Conservation (phyloP, 2,113 vertebrate species). For the Rhea pennata region DNA sequence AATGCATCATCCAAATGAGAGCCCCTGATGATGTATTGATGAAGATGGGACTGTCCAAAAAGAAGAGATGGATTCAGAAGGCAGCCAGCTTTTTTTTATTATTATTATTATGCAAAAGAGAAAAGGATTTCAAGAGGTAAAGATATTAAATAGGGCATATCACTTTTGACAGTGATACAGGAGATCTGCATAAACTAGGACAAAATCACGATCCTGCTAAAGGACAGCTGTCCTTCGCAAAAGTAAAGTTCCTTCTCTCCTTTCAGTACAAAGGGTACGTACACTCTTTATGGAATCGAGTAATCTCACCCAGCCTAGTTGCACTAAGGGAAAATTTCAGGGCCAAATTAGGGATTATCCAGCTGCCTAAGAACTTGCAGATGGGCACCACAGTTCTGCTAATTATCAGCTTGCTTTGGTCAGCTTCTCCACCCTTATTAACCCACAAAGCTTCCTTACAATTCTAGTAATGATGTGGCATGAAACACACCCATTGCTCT, state of each 20-base stretch:
- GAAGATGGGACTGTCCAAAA: conserved; percentile 22
- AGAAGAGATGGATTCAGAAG: background rate
- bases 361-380: background rate
- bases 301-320: background rate
- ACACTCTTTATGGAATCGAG: background rate
- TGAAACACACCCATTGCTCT: fast-evolving
- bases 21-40: conserved; percentile 36
- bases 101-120: background rate
- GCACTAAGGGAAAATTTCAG: background rate
- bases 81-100: conserved; percentile 34
- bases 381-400: background rate
- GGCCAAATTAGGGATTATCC: background rate
- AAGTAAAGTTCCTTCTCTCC: background rate
- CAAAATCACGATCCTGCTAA: background rate
- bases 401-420: background rate
- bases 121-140: conserved; percentile 13
- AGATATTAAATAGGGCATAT: background rate
- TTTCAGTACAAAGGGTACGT: fast-evolving
- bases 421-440: background rate
- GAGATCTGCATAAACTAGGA: background rate
- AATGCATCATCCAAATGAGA: conserved; percentile 58
- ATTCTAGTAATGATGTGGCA: background rate
- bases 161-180: background rate
- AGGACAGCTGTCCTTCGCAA: background rate
- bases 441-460: background rate